A percentile compares a stretch with the other conserved stretches of the same genome.
Evolutionary conservation across 2,888 invertebrate genomes (phyloP).

Genomic region (Cepaea hortensis): DNA sequence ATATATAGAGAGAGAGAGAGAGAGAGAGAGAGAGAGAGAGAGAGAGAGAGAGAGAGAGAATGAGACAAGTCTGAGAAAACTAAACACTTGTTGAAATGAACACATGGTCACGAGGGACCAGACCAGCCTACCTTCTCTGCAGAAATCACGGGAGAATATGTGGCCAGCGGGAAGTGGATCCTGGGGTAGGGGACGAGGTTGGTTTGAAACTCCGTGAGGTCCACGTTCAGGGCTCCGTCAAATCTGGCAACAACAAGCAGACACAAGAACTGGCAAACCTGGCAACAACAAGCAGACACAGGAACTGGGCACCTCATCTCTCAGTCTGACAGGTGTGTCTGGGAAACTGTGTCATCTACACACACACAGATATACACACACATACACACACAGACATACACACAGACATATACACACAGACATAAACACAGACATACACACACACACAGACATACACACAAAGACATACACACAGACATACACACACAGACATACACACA

Average conservation of each 20-base stretch:
- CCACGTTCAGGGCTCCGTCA: neutral
- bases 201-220: conserved; percentile 39
- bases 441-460: too few relatives aligned
- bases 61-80: neutral
- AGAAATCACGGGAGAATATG: conserved; percentile 47
- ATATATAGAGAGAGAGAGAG: neutral
- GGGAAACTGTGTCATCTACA: too few relatives aligned
- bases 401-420: too few relatives aligned
- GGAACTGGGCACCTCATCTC: neutral
- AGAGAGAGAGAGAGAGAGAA: neutral
- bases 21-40: neutral
- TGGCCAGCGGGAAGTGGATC: conserved; percentile 49
- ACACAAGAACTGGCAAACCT: neutral
- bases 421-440: too few relatives aligned
- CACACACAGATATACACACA: too few relatives aligned
- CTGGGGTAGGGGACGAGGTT: conserved; percentile 49
- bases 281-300: neutral
- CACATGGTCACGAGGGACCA: neutral
- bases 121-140: conserved; percentile 43
- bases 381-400: too few relatives aligned
- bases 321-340: neutral
- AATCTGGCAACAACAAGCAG: too few relatives aligned
- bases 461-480: too few relatives aligned
- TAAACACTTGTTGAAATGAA: too few relatives aligned
- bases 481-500: too few relatives aligned